A percentile compares a stretch with the other conserved stretches of the same genome.
phyloP scores from a whole-genome alignment of 2,113 vertebrate species.

The human (Homo sapiens) region GRCh38 chr1:205939001-205939500 shows the following conservation, averaged over 20 bases:
- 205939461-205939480: neutral
- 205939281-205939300: neutral
- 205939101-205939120: neutral
- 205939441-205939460: neutral
- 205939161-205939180: neutral
- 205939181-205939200: neutral
- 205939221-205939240: neutral
- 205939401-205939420: neutral
- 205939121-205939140: neutral
- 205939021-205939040: neutral
- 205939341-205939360: neutral
- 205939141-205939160: neutral
- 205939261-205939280: neutral
- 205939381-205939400: neutral
- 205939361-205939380: neutral
- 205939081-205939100: neutral
- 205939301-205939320: no score
- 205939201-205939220: neutral
- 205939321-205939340: neutral
- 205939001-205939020: neutral
- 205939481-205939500: neutral
- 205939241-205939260: neutral
- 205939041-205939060: neutral
- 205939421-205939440: neutral
- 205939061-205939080: neutral